Evolutionary conservation across 1,140 invertebrate species (phyloP), one percentile per base, ranked within the genome.

Genomic region (Ectropis grisescens): DNA sequence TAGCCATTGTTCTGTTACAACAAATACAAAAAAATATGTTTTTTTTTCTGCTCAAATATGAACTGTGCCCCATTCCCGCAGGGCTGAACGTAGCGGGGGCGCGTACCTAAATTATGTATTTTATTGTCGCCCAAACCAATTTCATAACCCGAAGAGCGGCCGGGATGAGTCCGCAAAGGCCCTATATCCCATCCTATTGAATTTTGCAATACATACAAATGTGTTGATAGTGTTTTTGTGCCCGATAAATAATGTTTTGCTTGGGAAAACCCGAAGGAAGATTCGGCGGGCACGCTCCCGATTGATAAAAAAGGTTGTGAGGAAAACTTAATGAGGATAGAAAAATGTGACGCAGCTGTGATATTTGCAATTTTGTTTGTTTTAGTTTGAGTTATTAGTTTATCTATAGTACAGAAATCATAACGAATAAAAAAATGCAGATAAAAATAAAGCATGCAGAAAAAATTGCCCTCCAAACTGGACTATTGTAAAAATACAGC

Each of bases 51-150:
- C n/a, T n/a, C n/a, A n/a, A n/a, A n/a, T n/a, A n/a, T 28, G 10
- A 8, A 28, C 27, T 28, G 27, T 1, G 2, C 8, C 2, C 1
- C 1, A 1, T 2, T 1, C 6, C 27, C 13, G 27, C 13, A 35
- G 15, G 33, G 33, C 14, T n/a, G 24, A 10, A 12, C 33, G 31
- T 13, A 13, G 11, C 15, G 33, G 47, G 57, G 42, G 48, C 49
- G 26, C 29, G 45, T 42, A 48, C 46, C 47, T 74, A 74, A 78
- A 74, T 78, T 78, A 78, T 76, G 60, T 74, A 74, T 70, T 78
- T 78, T 74, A 78, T 65, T 71, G 67, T 67, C 60, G 43, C 56
- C 51, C 42, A 37, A 59, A 56, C 65, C 69, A 66, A 71, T 69
- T 69, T 74, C 69, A 78, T 78, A 78, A 74, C 57, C 56, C 44